Evolutionary conservation across 1,140 invertebrate species (phyloP), one percentile per base, ranked within the genome.

Genomic region (Dysdera silvatica): DNA sequence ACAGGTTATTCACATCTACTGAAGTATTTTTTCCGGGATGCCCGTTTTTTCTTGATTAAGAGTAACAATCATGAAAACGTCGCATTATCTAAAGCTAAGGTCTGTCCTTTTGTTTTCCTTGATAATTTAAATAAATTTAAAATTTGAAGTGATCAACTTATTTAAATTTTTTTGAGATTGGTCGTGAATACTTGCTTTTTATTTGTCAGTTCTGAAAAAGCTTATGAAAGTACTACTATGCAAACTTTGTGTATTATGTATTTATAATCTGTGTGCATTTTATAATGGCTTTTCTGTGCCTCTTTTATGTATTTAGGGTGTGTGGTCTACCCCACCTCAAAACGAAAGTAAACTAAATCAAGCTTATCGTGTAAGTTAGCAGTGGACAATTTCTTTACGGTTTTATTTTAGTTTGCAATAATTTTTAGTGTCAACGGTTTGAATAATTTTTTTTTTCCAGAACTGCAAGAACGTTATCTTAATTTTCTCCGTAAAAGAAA

Each of bases 41-140:
- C 94, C 64, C 82, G 92, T 67, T 98, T 95, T 81, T 98, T 97
- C 79, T 83, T 98, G 24, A 96, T 98, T 66, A 98, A 98, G 77
- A 96, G 93, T 45, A 97, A 97, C 76, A 98, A 98, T 79, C 87
- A 88, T 63, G 95, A 98, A 76, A 98, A 98, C 79, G 87, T 98
- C 29, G 87, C 87, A 24, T 72, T 98, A 28, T 94, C 94, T 2
- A 98, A 98, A 78, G 86, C 85, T 0, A 95, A 91, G 80, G 67
- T 66, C 55, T 43, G n/a, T 16, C 12, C 31, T 43, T 45, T 7
- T 23, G 23, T 48, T 16, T 37, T 14, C 0, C 10, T 48, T 37
- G n/a, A 37, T 10, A 45, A 32, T 26, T 55, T 3, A 33, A 40
- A 60, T 20, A 24, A 26, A 40, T 53, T n/a, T 12, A 10, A 29